phyloP scores from a whole-genome alignment of 2,113 vertebrate species.

The Aptenodytes forsteri region DNA sequence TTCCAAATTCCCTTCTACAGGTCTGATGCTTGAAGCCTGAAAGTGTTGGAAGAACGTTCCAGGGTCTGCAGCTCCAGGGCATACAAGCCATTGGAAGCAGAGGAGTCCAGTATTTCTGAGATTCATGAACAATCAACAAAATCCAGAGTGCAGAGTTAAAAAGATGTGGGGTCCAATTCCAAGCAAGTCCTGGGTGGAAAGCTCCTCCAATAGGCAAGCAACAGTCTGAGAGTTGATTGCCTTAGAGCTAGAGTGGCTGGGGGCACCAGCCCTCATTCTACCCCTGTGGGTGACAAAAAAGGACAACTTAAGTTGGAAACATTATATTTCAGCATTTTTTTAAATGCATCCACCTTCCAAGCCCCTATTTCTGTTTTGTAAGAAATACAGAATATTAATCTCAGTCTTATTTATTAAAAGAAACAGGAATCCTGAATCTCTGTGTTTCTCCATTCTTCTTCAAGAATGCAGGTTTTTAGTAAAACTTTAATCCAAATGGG shows the following conservation, averaged over 20 bases:
- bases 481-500: background rate
- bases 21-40: background rate
- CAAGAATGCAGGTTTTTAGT: background rate
- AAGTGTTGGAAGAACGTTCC: background rate
- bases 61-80: background rate
- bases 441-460: background rate
- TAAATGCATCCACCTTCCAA: background rate
- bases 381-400: background rate
- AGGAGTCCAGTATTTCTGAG: background rate
- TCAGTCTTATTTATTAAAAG: background rate
- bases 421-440: background rate
- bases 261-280: background rate
- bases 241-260: background rate
- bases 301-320: background rate
- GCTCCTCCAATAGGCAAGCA: background rate
- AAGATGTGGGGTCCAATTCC: background rate
- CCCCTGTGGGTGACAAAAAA: background rate
- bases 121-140: background rate
- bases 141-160: background rate
- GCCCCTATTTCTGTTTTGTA: background rate
- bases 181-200: background rate
- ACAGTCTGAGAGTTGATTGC: background rate
- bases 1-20: background rate
- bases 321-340: background rate
- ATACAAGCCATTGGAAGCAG: background rate